Percentiles rank a stretch among this genome's conserved stretches.
These are phyloP conservation scores for Eucidaris tribuloides DNA, from an alignment of 35 echinoderm and acorn worm genomes.

Conservation along the genomic window DNA sequence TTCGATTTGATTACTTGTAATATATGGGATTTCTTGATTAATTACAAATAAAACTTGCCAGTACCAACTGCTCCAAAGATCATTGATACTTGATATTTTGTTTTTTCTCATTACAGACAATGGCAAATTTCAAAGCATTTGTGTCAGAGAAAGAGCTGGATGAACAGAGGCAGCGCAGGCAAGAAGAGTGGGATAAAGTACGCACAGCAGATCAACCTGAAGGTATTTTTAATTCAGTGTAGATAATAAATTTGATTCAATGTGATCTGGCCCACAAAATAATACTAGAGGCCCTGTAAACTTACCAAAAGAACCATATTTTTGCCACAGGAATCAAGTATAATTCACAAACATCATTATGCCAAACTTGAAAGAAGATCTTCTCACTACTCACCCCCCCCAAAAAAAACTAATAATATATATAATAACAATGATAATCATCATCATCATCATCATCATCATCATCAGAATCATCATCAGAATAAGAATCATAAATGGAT, in stretches of 20 bases:
- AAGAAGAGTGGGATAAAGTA: slow-evolving; percentile 99
- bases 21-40: too few species aligned
- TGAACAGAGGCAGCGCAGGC: slow-evolving; percentile 83
- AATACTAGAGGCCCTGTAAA: not conserved
- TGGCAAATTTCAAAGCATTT: slow-evolving; percentile 73
- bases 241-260: not conserved
- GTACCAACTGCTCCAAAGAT: too few species aligned
- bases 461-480: too few species aligned
- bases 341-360: not conserved
- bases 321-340: not conserved
- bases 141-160: slow-evolving; percentile 85
- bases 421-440: too few species aligned
- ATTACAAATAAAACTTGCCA: too few species aligned
- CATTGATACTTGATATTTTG: not conserved
- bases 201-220: slow-evolving; percentile 88
- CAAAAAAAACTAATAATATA: too few species aligned
- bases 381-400: not conserved
- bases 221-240: slow-evolving; percentile 39
- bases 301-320: not conserved
- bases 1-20: too few species aligned
- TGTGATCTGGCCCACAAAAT: not conserved
- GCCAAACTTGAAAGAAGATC: not conserved
- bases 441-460: too few species aligned
- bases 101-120: not conserved
- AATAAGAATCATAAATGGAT: too few species aligned